These are phyloP conservation scores for Cheilosia urbana DNA, from an alignment of 2,888 invertebrate genomes.

Conservation along the genomic window DNA sequence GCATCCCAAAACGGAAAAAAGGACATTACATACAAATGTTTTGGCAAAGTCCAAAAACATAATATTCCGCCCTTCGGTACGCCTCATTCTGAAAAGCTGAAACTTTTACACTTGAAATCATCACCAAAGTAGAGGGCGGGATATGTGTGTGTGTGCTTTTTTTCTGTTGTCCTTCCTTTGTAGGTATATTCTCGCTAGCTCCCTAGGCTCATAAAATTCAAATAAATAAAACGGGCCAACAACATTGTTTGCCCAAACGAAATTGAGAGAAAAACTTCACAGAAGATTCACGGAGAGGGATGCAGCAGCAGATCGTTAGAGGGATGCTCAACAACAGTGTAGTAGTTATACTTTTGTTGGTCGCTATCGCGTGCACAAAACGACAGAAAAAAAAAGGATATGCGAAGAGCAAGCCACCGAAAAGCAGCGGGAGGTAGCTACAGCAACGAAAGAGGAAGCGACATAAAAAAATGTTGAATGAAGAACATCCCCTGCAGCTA, in stretches of 20 bases:
- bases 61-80: slow-evolving; percentile 63
- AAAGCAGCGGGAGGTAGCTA: slow-evolving; percentile 12
- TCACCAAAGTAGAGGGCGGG: slow-evolving; percentile 38
- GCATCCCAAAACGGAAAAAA: slow-evolving; percentile 58
- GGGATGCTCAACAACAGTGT: slow-evolving; percentile 28
- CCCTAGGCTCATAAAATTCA: slow-evolving; percentile 74
- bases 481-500: slow-evolving; percentile 57
- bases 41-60: slow-evolving; percentile 61
- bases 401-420: slow-evolving; percentile 23
- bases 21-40: slow-evolving; percentile 70
- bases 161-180: neutral
- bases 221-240: slow-evolving; percentile 67
- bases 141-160: neutral
- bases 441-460: slow-evolving; percentile 4
- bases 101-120: slow-evolving; percentile 73
- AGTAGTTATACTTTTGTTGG: slow-evolving; percentile 7
- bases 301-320: slow-evolving; percentile 2
- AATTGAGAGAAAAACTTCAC: slow-evolving; percentile 69
- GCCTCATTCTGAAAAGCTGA: slow-evolving; percentile 39
- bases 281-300: slow-evolving; percentile 26
- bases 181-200: slow-evolving; percentile 18
- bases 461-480: slow-evolving; percentile 7
- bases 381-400: neutral
- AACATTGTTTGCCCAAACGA: slow-evolving; percentile 71
- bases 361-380: neutral